A percentile compares a stretch with the other conserved stretches of the same genome.
These are phyloP conservation scores for Chironomus striatipennis DNA, from an alignment of 1,140 invertebrate genomes.

Conservation along the genomic window DNA sequence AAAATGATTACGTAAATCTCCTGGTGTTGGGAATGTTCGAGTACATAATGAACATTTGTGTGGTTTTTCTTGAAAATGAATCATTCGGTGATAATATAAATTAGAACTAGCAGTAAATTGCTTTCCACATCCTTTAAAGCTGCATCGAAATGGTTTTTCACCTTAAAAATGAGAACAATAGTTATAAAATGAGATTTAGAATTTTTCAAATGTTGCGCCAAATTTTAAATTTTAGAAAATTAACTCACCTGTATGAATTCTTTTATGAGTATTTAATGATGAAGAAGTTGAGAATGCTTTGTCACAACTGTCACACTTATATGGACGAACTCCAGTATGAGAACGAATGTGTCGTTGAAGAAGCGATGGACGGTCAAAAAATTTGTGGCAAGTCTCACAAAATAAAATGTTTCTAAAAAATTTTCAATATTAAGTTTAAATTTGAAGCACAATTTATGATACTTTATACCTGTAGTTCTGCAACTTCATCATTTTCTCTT, in stretches of 20 bases:
- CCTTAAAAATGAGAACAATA: constrained; percentile 50
- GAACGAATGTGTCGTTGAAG: constrained; percentile 53
- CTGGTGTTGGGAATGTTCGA: constrained; percentile 80
- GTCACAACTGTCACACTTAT: constrained; percentile 60
- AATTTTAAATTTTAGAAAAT: too few relatives aligned
- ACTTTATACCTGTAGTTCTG: background rate
- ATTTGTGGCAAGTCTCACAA: background rate
- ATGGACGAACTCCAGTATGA: constrained; percentile 61
- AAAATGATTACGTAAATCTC: constrained; percentile 74
- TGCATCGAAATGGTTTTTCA: constrained; percentile 56
- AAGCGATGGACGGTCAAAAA: background rate
- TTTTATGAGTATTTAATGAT: constrained; percentile 72
- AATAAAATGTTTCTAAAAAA: background rate
- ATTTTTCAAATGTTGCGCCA: too few relatives aligned
- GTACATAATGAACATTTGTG: constrained; percentile 72
- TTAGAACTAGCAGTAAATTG: constrained; percentile 88
- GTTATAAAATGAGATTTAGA: too few relatives aligned
- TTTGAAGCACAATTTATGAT: too few relatives aligned
- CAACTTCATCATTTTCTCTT: background rate
- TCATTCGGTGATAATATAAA: constrained; percentile 92
- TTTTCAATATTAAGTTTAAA: too few relatives aligned
- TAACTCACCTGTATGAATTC: constrained; percentile 65
- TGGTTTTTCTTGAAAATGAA: constrained; percentile 76
- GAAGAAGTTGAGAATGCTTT: constrained; percentile 67
- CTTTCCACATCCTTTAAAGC: constrained; percentile 75